A percentile compares a stretch with the other conserved stretches of the same genome.
phyloP scores from a whole-genome alignment of 2,888 invertebrate genomes.

The Catocala sponsa region DNA sequence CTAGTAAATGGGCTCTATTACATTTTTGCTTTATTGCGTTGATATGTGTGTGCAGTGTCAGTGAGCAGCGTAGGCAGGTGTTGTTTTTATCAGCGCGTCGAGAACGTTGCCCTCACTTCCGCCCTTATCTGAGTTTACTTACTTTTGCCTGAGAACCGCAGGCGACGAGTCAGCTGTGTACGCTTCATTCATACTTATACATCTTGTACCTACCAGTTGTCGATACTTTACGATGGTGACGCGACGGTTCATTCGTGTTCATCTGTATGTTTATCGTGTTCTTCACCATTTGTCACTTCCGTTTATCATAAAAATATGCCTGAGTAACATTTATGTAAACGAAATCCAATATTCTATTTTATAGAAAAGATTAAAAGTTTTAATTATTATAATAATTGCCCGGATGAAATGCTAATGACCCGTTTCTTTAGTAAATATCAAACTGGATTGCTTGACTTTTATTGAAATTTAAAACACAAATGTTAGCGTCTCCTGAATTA shows the following conservation, averaged over 20 bases:
- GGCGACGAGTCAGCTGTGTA: conserved; percentile 68
- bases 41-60: conserved; percentile 46
- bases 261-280: background rate
- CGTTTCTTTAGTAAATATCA: conserved; percentile 18
- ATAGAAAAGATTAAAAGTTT: no score
- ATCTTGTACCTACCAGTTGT: background rate
- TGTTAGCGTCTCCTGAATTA: conserved; percentile 19
- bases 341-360: no score
- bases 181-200: conserved; percentile 34
- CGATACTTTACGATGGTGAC: background rate
- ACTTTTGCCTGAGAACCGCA: conserved; percentile 77
- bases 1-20: conserved; percentile 29
- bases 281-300: background rate
- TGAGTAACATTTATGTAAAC: background rate
- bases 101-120: conserved; percentile 83
- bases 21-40: conserved; percentile 42
- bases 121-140: conserved; percentile 82
- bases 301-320: no score
- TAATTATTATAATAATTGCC: no score
- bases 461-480: conserved; percentile 33
- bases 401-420: conserved; percentile 9
- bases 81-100: conserved; percentile 72
- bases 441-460: conserved; percentile 35
- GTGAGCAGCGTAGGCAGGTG: conserved; percentile 68
- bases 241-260: background rate